These are phyloP conservation scores for Thunnus thynnus DNA, from an alignment of 2,113 vertebrate species.

Conservation along the genomic window DNA sequence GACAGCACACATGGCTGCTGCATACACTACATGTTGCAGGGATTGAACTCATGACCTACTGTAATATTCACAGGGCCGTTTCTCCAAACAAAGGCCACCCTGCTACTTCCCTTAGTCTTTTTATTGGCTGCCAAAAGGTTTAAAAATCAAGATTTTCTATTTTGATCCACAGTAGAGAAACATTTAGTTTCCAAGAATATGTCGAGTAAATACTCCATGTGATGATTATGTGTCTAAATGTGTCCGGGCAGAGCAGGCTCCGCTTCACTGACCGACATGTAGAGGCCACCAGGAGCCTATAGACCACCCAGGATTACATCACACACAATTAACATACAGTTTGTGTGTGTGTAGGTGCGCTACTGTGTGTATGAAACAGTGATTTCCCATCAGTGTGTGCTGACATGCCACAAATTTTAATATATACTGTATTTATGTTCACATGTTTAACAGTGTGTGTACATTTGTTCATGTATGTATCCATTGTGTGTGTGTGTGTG, in stretches of 20 bases:
- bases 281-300: constrained; percentile 47
- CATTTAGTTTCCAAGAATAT: constrained; percentile 37
- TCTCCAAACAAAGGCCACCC: not conserved
- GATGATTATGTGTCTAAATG: constrained; percentile 54
- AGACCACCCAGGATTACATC: constrained; percentile 70
- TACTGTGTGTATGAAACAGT: constrained; percentile 17
- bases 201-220: constrained; percentile 1
- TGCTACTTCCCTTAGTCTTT: not conserved
- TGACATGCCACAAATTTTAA: constrained; percentile 5
- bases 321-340: constrained; percentile 19
- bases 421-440: constrained; percentile 26
- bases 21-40: not conserved
- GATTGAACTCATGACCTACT: constrained; percentile 10
- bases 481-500: constrained; percentile 11
- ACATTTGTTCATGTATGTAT: constrained; percentile 36
- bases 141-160: constrained; percentile 26
- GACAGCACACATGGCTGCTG: not conserved
- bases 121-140: not conserved
- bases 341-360: constrained; percentile 14
- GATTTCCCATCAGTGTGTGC: constrained; percentile 1
- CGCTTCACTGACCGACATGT: constrained; percentile 38
- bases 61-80: not conserved
- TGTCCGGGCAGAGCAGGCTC: constrained; percentile 15
- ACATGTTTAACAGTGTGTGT: constrained; percentile 35
- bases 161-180: not conserved